A percentile compares a stretch with the other conserved stretches of the same genome.
phyloP scores from a whole-genome alignment of 2,888 invertebrate species.

The Oconnorella tubifera region DNA sequence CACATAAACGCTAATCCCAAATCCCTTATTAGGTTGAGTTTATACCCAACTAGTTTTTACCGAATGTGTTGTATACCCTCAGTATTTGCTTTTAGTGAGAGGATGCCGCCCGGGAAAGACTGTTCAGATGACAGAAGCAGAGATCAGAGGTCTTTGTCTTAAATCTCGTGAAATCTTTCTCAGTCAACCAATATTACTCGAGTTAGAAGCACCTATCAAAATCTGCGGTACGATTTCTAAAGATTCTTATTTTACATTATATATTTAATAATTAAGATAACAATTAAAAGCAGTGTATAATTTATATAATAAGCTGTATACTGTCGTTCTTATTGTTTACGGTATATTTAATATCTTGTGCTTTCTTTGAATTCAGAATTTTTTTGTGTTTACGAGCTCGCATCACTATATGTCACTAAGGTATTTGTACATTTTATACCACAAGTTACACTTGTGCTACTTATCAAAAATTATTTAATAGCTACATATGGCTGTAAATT shows the following conservation, averaged over 20 bases:
- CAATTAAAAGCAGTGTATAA: too few relatives aligned
- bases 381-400: too few relatives aligned
- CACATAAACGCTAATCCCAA: background rate
- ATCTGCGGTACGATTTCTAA: conserved; percentile 61
- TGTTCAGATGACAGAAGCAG: conserved; percentile 62
- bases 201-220: conserved; percentile 63
- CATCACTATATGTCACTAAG: too few relatives aligned
- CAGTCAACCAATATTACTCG: conserved; percentile 63
- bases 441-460: too few relatives aligned
- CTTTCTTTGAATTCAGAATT: too few relatives aligned
- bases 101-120: conserved; percentile 73
- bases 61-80: background rate
- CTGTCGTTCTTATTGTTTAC: too few relatives aligned
- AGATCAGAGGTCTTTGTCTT: conserved; percentile 58
- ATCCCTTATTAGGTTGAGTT: background rate
- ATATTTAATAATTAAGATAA: background rate
- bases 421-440: too few relatives aligned
- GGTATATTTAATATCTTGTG: too few relatives aligned
- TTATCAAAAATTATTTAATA: too few relatives aligned
- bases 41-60: background rate
- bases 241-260: too few relatives aligned
- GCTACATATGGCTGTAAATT: too few relatives aligned
- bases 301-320: too few relatives aligned
- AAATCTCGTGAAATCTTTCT: conserved; percentile 64
- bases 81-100: conserved; percentile 4